Conservation (phyloP, 2,888 invertebrate species). For the Nomada flava region DNA sequence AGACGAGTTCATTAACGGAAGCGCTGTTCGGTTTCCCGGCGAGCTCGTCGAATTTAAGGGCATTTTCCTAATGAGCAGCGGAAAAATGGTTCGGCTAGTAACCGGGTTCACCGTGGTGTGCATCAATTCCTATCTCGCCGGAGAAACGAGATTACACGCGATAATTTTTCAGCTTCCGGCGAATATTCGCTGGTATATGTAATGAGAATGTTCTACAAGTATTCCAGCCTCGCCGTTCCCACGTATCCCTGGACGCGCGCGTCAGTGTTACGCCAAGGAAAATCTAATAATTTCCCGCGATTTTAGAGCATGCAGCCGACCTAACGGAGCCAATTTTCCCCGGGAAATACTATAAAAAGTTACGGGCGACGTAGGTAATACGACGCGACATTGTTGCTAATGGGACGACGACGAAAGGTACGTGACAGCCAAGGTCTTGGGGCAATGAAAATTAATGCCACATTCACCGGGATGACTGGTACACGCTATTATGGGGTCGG, state of each 20-base stretch:
- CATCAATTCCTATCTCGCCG: conserved; percentile 24
- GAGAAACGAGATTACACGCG: conserved; percentile 22
- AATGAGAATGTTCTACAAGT: conserved; percentile 16
- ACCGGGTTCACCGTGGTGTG: background rate
- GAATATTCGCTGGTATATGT: conserved; percentile 7
- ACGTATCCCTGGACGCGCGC: background rate
- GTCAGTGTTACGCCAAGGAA: background rate
- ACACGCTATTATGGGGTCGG: conserved; percentile 43
- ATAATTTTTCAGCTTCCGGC: conserved; percentile 10
- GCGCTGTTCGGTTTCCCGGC: conserved; percentile 51
- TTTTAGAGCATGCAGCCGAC: background rate
- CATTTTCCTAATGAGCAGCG: conserved; percentile 65
- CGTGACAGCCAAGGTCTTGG: conserved; percentile 64
- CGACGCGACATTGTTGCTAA: conserved; percentile 48
- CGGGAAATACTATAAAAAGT: conserved; percentile 20
- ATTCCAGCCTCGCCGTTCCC: background rate
- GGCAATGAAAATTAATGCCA: conserved; percentile 70
- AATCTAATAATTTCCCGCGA: conserved; percentile 16
- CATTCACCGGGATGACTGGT: conserved; percentile 62
- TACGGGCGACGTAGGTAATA: conserved; percentile 22
- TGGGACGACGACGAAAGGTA: conserved; percentile 51
- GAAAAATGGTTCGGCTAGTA: conserved; percentile 21
- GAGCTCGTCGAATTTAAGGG: conserved; percentile 62
- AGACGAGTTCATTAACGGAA: conserved; percentile 60
- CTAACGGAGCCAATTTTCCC: conserved; percentile 24